Conservation (phyloP, 2,797 vertebrate species). For the Coccyzus lansbergi region DNA sequence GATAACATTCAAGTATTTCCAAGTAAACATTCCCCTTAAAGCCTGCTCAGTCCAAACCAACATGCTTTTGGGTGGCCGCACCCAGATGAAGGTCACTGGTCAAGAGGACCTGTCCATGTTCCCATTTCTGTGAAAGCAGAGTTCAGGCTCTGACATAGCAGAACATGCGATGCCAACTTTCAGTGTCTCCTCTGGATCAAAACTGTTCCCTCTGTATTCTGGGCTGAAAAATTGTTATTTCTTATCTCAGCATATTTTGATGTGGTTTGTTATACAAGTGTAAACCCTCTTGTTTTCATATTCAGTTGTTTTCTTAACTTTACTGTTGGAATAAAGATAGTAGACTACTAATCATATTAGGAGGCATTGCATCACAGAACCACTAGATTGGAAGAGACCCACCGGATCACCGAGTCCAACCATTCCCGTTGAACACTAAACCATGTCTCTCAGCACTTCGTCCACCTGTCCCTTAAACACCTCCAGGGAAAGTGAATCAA, state of each 20-base stretch:
- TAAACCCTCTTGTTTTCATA: background rate
- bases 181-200: background rate
- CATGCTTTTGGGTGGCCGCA: background rate
- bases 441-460: too few relatives aligned
- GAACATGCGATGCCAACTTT: background rate
- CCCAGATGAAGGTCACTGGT: background rate
- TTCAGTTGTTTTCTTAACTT: background rate
- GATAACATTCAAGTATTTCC: background rate
- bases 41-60: constrained; percentile 1
- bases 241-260: background rate
- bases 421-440: too few relatives aligned
- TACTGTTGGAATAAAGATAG: background rate
- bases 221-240: background rate
- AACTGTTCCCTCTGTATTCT: background rate
- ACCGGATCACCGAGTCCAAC: too few relatives aligned
- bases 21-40: background rate
- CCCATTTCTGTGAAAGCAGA: background rate
- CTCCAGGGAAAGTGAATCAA: too few relatives aligned
- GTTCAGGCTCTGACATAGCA: background rate
- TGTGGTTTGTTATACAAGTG: background rate
- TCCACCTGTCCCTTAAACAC: too few relatives aligned
- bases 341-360: background rate
- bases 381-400: too few relatives aligned
- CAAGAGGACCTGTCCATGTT: background rate
- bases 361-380: background rate